Evolutionary conservation across 2,797 vertebrate species (phyloP).

Genomic region (Gobio occitaniae): DNA sequence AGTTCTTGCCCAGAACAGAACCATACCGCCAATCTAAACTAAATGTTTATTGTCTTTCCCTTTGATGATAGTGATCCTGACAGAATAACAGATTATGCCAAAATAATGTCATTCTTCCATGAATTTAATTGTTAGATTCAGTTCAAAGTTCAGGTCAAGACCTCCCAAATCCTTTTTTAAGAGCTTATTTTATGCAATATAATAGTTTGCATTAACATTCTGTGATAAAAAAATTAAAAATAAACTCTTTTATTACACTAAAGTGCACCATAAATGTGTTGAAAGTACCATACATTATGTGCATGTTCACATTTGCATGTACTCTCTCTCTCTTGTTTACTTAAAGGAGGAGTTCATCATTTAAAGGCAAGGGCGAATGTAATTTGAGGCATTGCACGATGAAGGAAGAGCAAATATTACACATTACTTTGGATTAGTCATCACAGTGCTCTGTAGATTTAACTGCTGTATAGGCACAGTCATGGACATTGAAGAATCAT

Average conservation of each 20-base stretch:
- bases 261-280: not conserved
- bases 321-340: slow-evolving; percentile 33
- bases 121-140: not conserved
- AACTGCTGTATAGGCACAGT: not conserved
- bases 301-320: not conserved
- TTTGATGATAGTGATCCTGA: too few relatives aligned
- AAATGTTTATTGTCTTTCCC: too few relatives aligned
- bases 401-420: slow-evolving; percentile 40
- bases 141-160: not conserved
- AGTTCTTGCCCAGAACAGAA: too few relatives aligned
- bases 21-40: too few relatives aligned
- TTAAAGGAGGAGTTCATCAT: slow-evolving; percentile 48
- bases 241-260: not conserved
- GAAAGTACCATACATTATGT: not conserved
- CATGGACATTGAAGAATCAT: not conserved
- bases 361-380: slow-evolving; percentile 42
- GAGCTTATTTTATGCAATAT: not conserved
- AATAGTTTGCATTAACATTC: too few relatives aligned
- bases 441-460: slow-evolving; percentile 8
- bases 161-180: not conserved
- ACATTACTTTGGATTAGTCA: slow-evolving; percentile 29
- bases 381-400: slow-evolving; percentile 29
- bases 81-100: not conserved
- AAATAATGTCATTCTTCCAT: not conserved
- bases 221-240: not conserved